Conservation (phyloP, 2,888 invertebrate species). For the Drosophila kanekoi region DNA sequence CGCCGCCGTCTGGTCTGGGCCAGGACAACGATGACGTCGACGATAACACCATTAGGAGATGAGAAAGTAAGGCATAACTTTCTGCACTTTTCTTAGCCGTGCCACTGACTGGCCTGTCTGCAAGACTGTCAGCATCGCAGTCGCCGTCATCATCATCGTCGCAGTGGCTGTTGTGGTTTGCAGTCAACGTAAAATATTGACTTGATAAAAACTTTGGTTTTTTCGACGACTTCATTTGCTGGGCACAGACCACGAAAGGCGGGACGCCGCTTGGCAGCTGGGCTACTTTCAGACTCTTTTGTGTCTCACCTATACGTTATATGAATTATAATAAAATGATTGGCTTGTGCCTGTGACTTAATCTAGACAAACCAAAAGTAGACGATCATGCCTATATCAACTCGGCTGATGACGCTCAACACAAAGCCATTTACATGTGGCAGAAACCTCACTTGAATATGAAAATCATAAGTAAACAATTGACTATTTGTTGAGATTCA, state of each 20-base stretch:
- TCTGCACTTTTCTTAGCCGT: conserved; percentile 59
- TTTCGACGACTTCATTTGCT: conserved; percentile 59
- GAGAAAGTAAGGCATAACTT: conserved; percentile 63
- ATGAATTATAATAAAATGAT: conserved; percentile 76
- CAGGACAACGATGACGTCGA: conserved; percentile 30
- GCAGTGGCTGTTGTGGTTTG: conserved; percentile 57
- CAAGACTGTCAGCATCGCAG: conserved; percentile 48
- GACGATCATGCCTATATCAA: too few relatives aligned
- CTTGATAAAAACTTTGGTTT: conserved; percentile 73
- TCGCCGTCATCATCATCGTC: conserved; percentile 17
- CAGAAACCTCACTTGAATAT: conserved; percentile 8
- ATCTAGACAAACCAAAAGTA: conserved; percentile 2
- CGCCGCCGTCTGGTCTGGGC: conserved; percentile 73
- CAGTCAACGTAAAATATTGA: conserved; percentile 76
- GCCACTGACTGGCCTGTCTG: conserved; percentile 76
- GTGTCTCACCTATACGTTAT: conserved; percentile 62
- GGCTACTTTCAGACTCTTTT: conserved; percentile 51
- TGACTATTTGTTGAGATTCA: conserved; percentile 28
- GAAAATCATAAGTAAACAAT: not conserved
- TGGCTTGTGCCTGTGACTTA: conserved; percentile 14
- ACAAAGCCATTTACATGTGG: conserved; percentile 5
- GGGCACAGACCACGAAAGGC: conserved; percentile 22
- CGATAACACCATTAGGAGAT: conserved; percentile 24
- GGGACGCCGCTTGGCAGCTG: conserved; percentile 3
- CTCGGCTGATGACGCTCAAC: too few relatives aligned